Percentiles rank a stretch among this genome's conserved stretches.
These are phyloP conservation scores for Propsilocerus akamusi DNA, from an alignment of 1,140 invertebrate species.

Conservation along the genomic window DNA sequence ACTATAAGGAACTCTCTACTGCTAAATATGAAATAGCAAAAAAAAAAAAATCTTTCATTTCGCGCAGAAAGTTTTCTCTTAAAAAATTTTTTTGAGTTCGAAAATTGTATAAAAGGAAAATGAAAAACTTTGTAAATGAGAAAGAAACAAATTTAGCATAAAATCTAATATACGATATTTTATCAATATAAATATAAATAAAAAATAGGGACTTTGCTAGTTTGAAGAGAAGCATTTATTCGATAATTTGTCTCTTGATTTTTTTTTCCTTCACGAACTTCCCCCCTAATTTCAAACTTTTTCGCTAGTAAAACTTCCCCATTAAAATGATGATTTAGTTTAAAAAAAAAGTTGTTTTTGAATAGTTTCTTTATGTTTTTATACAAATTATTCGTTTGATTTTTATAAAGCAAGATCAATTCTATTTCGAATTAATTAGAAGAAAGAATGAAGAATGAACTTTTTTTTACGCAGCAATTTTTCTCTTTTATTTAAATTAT, in stretches of 20 bases:
- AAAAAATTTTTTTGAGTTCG: neutral
- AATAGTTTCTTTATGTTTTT: neutral
- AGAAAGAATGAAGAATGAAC: neutral
- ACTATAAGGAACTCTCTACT: neutral
- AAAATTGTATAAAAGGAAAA: neutral
- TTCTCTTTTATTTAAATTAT: constrained; percentile 8
- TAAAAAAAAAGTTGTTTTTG: neutral
- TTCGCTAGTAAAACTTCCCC: no score
- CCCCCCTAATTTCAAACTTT: no score
- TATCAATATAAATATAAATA: constrained; percentile 2
- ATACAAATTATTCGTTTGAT: neutral
- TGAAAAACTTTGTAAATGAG: neutral
- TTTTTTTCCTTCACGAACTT: no score
- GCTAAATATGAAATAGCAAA: no score
- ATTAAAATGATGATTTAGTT: no score
- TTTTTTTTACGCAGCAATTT: neutral
- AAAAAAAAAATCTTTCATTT: no score
- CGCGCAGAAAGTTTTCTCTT: neutral
- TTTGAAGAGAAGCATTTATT: neutral
- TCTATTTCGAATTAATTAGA: neutral
- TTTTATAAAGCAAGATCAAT: neutral
- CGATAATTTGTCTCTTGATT: no score
- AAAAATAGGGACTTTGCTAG: neutral
- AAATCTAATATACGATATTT: constrained; percentile 3
- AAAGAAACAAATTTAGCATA: neutral